Percentiles rank a stretch among this genome's conserved stretches.
Evolutionary conservation across 2,888 invertebrate species (phyloP).

Genomic region (Stenodera caucasica): DNA sequence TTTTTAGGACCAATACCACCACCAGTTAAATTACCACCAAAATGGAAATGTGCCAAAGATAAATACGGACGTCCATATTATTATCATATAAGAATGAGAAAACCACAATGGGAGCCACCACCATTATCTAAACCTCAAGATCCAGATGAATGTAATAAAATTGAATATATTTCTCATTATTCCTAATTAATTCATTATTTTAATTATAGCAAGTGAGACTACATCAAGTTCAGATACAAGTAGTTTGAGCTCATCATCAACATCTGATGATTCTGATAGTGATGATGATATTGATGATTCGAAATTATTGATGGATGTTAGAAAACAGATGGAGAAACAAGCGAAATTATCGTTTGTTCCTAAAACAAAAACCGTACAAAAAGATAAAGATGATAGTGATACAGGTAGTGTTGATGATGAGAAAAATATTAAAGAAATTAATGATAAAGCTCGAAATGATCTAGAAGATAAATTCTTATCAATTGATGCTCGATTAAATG

Average conservation of each 20-base stretch:
- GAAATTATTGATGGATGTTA: slow-evolving; percentile 49
- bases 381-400: slow-evolving; percentile 42
- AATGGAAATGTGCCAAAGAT: slow-evolving; percentile 87
- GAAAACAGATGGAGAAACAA: slow-evolving; percentile 45
- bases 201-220: slow-evolving; percentile 46
- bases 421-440: slow-evolving; percentile 43
- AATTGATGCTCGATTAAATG: neutral
- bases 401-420: slow-evolving; percentile 39
- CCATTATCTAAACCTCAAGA: slow-evolving; percentile 30
- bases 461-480: neutral
- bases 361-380: slow-evolving; percentile 11
- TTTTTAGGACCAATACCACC: slow-evolving; percentile 56
- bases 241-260: slow-evolving; percentile 53
- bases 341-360: slow-evolving; percentile 31
- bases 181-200: neutral
- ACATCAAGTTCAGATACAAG: slow-evolving; percentile 52
- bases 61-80: slow-evolving; percentile 85
- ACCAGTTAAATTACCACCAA: slow-evolving; percentile 71
- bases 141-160: slow-evolving; percentile 41
- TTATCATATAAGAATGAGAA: slow-evolving; percentile 79
- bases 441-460: slow-evolving; percentile 21
- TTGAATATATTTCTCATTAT: too few relatives aligned
- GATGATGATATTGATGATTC: slow-evolving; percentile 54
- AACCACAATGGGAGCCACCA: slow-evolving; percentile 80
- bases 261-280: slow-evolving; percentile 58